Conservation (phyloP, 2,113 vertebrate species). For the Muntiacus muntjak region DNA sequence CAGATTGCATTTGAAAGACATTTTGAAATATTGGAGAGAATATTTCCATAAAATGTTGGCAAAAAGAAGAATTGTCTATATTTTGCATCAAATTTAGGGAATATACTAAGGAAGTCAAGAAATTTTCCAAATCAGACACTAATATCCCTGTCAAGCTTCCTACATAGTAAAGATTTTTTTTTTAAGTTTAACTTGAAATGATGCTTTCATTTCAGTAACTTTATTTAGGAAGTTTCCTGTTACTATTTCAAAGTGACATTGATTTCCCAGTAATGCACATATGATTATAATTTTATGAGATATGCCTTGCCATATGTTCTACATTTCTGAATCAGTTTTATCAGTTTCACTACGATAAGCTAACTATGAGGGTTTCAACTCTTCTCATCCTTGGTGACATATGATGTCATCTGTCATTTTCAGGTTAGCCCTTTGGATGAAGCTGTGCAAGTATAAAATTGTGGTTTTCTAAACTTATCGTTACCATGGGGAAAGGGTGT, state of each 20-base stretch:
- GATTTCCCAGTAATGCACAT: constrained; percentile 14
- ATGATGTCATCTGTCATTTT: background rate
- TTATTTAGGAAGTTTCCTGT: constrained; percentile 16
- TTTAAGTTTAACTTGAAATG: background rate
- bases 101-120: background rate
- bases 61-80: background rate
- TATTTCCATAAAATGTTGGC: background rate
- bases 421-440: background rate
- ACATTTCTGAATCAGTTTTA: background rate
- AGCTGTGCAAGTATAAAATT: background rate
- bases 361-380: background rate
- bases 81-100: background rate
- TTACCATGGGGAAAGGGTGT: too few relatives aligned
- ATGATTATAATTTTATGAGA: constrained; percentile 21
- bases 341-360: background rate
- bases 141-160: background rate
- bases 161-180: background rate
- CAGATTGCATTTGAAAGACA: background rate
- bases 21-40: background rate
- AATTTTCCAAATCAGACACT: background rate
- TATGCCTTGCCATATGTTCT: constrained; percentile 15
- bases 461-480: background rate
- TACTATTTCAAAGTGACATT: constrained; percentile 12
- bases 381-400: background rate
- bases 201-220: constrained; percentile 2